phyloP scores from a whole-genome alignment of 2,797 vertebrate species.

The Enteromius paludinosus region DNA sequence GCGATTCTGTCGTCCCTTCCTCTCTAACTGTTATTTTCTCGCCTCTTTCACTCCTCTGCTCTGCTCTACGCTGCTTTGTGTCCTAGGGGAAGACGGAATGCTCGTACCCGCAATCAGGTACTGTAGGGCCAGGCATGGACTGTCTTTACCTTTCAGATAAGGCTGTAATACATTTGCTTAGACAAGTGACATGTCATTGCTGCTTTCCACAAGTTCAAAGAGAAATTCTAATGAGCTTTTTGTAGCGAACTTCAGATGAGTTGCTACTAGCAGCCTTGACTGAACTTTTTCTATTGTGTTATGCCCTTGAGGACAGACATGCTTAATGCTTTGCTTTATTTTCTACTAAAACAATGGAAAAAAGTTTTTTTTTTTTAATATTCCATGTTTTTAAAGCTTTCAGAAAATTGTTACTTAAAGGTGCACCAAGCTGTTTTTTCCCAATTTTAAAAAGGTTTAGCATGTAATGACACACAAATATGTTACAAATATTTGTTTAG shows the following conservation, averaged over 20 bases:
- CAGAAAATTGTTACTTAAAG: background rate
- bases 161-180: conserved; percentile 27
- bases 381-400: conserved; percentile 6
- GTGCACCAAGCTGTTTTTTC: conserved; percentile 1
- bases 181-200: conserved; percentile 35
- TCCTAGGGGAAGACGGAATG: conserved; percentile 99
- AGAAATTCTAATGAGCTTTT: conserved; percentile 8
- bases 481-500: background rate
- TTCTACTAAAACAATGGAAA: conserved; percentile 42
- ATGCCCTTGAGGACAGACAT: conserved; percentile 38
- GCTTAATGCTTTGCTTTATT: conserved; percentile 53
- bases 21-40: conserved; percentile 83
- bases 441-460: background rate
- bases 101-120: conserved; percentile 98
- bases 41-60: conserved; percentile 85
- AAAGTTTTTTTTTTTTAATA: background rate
- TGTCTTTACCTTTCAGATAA: conserved; percentile 21
- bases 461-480: background rate
- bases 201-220: conserved; percentile 25
- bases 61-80: conserved; percentile 87
- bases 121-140: conserved; percentile 60
- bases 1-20: conserved; percentile 71
- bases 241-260: conserved; percentile 5
- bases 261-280: conserved; percentile 4
- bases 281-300: background rate